Base-by-base conservation (phyloP, 2,888 invertebrate species). In the Drosophila infuscata region DNA sequence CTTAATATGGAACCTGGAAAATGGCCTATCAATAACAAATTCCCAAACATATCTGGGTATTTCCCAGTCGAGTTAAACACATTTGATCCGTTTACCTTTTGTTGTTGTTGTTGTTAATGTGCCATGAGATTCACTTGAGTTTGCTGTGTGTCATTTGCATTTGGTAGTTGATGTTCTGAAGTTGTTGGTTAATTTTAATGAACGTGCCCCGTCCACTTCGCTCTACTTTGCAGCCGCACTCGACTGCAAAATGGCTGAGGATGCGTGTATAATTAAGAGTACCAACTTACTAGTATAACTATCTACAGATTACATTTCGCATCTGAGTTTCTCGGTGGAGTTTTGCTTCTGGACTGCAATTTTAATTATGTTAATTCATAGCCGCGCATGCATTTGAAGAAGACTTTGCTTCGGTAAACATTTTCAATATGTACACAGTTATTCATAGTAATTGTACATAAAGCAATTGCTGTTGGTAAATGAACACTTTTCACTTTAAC, bases 111-210 rank as follows among this genome's bases (percentile, higher is more conserved):
- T 52, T 32, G 36, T 46, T 70, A 43, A 58, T 69, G 9, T 59
- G 29, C 33, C 35, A 69, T 17, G 35, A 36, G 12, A 30, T 69
- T 30, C 49, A 51, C 41, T 43, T 36, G 35, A 15, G 11, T 51
- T 49, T 64, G 36, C 33, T 41, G 48, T 17, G 36, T 59, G 41
- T 29, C 53, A 46, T 57, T 59, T 59, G 36, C 57, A 53, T 38
- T 54, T 54, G n/a, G 4, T 48, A 54, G 48, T 59, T 68, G 9
- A 32, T 12, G 32, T 36, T 59, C 20, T 25, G n/a, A 62, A 64
- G 25, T 59, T 32, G 58, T 15, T 58, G 53, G 54, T 41, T 65
- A 15, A 49, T 49, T 64, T 49, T 29, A 56, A 51, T 56, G 38
- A 33, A 35, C 32, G 25, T 36, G 49, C 11, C 20, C n/a, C 20